Evolutionary conservation across 2,888 invertebrate genomes (phyloP), one percentile per base, ranked within the genome.

Genomic region (Polymixis lichenea): DNA sequence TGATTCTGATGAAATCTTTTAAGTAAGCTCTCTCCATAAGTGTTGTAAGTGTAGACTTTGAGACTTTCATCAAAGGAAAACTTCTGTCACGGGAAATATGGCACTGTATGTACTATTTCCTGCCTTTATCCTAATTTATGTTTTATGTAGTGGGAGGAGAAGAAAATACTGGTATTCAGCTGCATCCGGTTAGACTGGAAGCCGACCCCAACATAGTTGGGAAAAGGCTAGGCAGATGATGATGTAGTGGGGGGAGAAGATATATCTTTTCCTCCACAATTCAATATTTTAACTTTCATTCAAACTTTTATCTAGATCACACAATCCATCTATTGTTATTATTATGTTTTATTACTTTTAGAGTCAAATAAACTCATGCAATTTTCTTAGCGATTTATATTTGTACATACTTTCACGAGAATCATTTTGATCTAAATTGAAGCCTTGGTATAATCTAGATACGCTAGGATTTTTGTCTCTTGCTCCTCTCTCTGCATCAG

Each of bases 401-500:
- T 17, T 28, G 19, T 17, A 61, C 53, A 11, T 71, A 77, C 80
- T 46, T 13, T 17, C 19, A 17, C 5, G 19, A 15, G 1, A 1
- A 28, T 53, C 46, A 66, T 9, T 8, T 55, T 65, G 58, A 25
- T 83, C 70, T 72, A 83, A 73, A 83, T 84, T 83, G 28, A 60
- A 84, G 9, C 76, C 76, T 43, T n/a, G 13, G 43, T 68, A 25
- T 32, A 72, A 22, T 53, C 49, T 79, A 22, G 25, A 7, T 7
- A 69, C 1, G 28, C 1, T 25, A 17, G 28, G 0, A 8, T 71
- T 49, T 7, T 9, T 51, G 22, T 38, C 25, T 22, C 5, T 19
- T 9, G 28, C 4, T 32, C 2, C 11, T 17, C 32, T 68, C 7
- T 71, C 25, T 9, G 1, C 9, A 38, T 22, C 3, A 32, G 7